A percentile compares a stretch with the other conserved stretches of the same genome.
Conservation (phyloP, 1,140 invertebrate genomes). For the Ceratina japonica region DNA sequence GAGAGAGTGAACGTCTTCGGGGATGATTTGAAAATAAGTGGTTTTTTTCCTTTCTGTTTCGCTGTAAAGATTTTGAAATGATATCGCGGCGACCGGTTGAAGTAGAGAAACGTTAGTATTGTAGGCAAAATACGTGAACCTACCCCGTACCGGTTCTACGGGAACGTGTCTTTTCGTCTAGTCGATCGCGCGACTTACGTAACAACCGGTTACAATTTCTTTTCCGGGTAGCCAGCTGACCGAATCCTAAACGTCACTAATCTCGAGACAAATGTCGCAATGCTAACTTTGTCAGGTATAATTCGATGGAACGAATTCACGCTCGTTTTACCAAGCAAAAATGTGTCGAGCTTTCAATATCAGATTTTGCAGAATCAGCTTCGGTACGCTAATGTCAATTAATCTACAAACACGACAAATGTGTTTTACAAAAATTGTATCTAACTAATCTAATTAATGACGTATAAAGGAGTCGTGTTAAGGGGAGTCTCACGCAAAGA, state of each 20-base stretch:
- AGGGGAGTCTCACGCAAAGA: background rate
- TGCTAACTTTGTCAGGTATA: constrained; percentile 22
- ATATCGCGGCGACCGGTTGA: background rate
- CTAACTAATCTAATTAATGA: too few relatives aligned
- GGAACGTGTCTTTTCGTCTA: constrained; percentile 52
- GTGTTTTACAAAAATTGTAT: too few relatives aligned
- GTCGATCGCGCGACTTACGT: constrained; percentile 44
- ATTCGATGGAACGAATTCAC: background rate
- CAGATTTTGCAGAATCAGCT: too few relatives aligned
- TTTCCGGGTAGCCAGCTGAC: constrained; percentile 47
- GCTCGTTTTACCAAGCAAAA: too few relatives aligned
- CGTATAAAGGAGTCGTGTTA: background rate
- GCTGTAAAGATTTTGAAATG: background rate
- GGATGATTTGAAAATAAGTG: background rate
- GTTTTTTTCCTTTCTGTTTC: background rate
- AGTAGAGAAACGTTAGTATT: background rate
- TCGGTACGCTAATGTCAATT: too few relatives aligned
- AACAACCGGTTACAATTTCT: constrained; percentile 59
- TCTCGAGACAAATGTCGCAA: constrained; percentile 29
- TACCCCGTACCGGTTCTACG: constrained; percentile 32
- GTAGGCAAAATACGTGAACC: constrained; percentile 20
- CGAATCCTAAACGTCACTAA: constrained; percentile 45
- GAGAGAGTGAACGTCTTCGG: background rate
- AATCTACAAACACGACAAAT: too few relatives aligned
- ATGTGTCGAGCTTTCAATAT: too few relatives aligned